Evolutionary conservation across 2,888 invertebrate genomes (phyloP).

Genomic region (Luperina nickerlii): DNA sequence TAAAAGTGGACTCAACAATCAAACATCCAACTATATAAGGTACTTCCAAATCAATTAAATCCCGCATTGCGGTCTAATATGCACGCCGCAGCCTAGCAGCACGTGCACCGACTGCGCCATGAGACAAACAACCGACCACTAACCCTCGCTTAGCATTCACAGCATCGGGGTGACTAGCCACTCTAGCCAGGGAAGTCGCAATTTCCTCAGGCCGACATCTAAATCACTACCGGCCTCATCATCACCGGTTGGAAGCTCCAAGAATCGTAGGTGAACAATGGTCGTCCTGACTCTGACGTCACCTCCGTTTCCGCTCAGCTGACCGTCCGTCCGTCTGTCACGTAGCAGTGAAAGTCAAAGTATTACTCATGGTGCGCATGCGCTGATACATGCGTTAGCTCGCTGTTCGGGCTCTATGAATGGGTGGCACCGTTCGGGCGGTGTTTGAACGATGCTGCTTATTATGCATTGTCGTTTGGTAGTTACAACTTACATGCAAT

Average conservation of each 20-base stretch:
- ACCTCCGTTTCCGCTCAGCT: conserved; percentile 88
- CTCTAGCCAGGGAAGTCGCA: conserved; percentile 61
- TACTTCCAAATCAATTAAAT: conserved; percentile 11
- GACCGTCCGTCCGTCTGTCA: conserved; percentile 75
- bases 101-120: conserved; percentile 31
- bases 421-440: conserved; percentile 37
- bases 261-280: conserved; percentile 79
- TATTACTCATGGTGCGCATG: conserved; percentile 62
- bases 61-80: conserved; percentile 22
- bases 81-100: not conserved
- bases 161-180: conserved; percentile 35
- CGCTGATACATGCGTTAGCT: conserved; percentile 46
- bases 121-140: conserved; percentile 36
- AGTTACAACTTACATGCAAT: conserved; percentile 41
- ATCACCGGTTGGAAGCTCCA: conserved; percentile 60
- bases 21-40: not conserved
- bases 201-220: conserved; percentile 63
- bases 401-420: conserved; percentile 49
- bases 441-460: conserved; percentile 29
- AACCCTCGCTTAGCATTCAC: conserved; percentile 56
- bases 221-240: conserved; percentile 66
- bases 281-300: conserved; percentile 80
- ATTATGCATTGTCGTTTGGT: conserved; percentile 37
- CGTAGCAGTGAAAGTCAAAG: conserved; percentile 80
- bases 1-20: not conserved